phyloP scores from a whole-genome alignment of 2,888 invertebrate genomes.

The Nephrotoma guestfalica region DNA sequence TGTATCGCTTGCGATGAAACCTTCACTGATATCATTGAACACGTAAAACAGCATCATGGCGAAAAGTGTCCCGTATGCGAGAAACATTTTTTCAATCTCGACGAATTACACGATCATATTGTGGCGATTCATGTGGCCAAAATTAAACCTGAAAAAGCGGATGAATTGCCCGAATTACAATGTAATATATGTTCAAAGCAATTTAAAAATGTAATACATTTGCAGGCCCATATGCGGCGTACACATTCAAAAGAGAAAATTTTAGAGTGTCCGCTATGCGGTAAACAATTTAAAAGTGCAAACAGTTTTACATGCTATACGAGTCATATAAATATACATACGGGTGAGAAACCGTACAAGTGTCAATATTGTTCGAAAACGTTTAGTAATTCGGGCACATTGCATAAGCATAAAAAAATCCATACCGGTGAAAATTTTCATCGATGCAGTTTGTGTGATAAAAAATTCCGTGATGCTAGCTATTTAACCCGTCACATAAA shows the following conservation, averaged over 20 bases:
- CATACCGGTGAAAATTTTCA: constrained; percentile 5
- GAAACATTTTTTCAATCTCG: background rate
- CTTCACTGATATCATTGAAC: constrained; percentile 1
- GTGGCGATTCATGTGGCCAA: background rate
- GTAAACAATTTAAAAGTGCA: constrained; percentile 5
- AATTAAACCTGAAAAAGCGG: background rate
- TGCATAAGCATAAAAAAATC: constrained; percentile 4
- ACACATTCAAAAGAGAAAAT: background rate
- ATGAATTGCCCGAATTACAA: background rate
- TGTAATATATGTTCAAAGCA: constrained; percentile 1
- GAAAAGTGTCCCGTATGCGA: background rate
- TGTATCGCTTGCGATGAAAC: background rate
- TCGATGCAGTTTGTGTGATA: constrained; percentile 1
- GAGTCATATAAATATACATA: constrained; percentile 2
- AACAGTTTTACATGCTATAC: constrained; percentile 4
- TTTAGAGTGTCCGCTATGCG: background rate
- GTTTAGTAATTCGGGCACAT: constrained; percentile 1
- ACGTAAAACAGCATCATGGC: constrained; percentile 1
- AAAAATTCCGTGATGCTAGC: constrained; percentile 4
- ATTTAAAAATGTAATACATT: constrained; percentile 2
- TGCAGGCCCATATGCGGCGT: background rate
- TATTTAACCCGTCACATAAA: background rate
- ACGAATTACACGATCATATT: background rate
- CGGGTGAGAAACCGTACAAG: background rate
- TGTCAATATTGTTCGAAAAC: constrained; percentile 6